Percentiles rank a stretch among this genome's conserved stretches.
phyloP scores from a whole-genome alignment of 53 echinoderm and acorn worm species.

The Henricia sp. region DNA sequence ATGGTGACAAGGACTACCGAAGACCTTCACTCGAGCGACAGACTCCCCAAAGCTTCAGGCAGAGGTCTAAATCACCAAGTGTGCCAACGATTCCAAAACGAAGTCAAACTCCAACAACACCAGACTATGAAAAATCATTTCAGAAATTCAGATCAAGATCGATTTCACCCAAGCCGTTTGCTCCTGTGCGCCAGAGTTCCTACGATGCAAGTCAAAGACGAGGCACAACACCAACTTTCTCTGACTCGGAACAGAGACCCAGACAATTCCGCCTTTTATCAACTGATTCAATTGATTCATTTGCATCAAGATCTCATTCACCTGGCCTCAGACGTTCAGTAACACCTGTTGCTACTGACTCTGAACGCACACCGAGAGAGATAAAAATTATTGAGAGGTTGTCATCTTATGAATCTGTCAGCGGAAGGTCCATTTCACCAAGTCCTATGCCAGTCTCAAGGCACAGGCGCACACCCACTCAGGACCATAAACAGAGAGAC shows the following conservation, averaged over 20 bases:
- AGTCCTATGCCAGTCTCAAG: neutral
- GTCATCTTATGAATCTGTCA: slow-evolving; percentile 42
- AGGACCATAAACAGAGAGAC: slow-evolving; percentile 23
- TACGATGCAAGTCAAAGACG: slow-evolving; percentile 2
- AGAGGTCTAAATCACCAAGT: slow-evolving; percentile 49
- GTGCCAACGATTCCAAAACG: slow-evolving; percentile 15
- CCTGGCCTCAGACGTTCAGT: slow-evolving; percentile 35
- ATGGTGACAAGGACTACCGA: slow-evolving; percentile 39
- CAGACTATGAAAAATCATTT: slow-evolving; percentile 17
- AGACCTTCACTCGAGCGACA: slow-evolving; percentile 31
- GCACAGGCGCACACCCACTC: slow-evolving; percentile 4
- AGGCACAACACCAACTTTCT: slow-evolving; percentile 34
- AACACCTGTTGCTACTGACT: slow-evolving; percentile 41
- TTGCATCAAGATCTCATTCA: slow-evolving; percentile 23
- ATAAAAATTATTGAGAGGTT: slow-evolving; percentile 43
- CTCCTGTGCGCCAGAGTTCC: neutral
- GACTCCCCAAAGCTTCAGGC: slow-evolving; percentile 36
- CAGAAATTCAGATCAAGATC: slow-evolving; percentile 7
- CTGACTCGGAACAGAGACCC: slow-evolving; percentile 42
- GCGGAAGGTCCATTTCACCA: slow-evolving; percentile 13
- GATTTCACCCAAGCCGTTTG: neutral
- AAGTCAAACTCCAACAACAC: slow-evolving; percentile 10
- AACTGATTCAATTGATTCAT: slow-evolving; percentile 43
- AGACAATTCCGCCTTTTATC: slow-evolving; percentile 40
- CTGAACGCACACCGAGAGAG: slow-evolving; percentile 47